Evolutionary conservation across 2,797 vertebrate genomes (phyloP), one percentile per base, ranked within the genome.

Genomic region (Diplodus puntazzo): DNA sequence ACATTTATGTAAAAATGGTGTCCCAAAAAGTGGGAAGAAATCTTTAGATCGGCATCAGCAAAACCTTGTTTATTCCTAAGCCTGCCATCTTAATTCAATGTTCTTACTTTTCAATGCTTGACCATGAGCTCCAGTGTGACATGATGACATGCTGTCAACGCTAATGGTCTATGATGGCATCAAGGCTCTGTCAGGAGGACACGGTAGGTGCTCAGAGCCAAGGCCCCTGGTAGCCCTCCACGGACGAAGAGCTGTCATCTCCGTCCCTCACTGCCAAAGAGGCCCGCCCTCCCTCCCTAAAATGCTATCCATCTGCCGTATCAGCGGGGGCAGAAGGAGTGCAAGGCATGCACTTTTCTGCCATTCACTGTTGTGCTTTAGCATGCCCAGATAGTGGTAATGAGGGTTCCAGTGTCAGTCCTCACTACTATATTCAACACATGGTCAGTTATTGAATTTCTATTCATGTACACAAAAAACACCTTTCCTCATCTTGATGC

Each of bases 231-330:
- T 86, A 81, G 91, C 77, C 87, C 88, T 91, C 85, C 81, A 83
- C 63, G 79, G 91, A 90, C 71, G 79, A 80, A 77, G 86, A 92
- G 87, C 92, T 93, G 92, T 93, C 91, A 93, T 89, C 83, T 83
- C 80, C 49, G 88, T 82, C 88, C 87, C 87, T 88, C 72, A 65
- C 82, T 81, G 87, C 88, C 91, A 94, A 84, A 71, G 61, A 70
- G 78, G 63, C 86, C 90, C 85, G 21, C 39, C 83, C 83, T 42
- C 73, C 75, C 73, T 77, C 75, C 69, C 79, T 74, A 87, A 90
- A 92, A 89, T 85, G 88, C 84, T 63, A 83, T 93, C 93, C 90
- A 94, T 94, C 92, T 94, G 93, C 90, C 82, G 2, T 69, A 92
- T 88, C 89, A 90, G 91, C 75, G 59, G 89, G 90, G 86, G 80